Evolutionary conservation across 2,888 invertebrate genomes (phyloP).

Genomic region (Unio pictorum): DNA sequence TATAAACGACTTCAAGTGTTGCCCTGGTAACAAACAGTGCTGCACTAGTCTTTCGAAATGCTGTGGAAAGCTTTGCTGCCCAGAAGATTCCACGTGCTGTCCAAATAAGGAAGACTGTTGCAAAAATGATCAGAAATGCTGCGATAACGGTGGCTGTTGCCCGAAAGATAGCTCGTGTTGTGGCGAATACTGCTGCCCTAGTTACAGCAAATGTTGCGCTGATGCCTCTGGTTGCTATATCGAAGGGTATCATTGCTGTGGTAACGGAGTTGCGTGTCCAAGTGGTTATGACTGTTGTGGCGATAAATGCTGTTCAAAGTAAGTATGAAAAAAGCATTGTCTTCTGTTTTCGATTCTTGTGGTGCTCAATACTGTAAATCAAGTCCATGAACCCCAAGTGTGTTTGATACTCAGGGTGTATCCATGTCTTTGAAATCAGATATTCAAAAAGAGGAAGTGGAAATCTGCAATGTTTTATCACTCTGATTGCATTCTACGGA

Average conservation of each 20-base stretch:
- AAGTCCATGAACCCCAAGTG: too few species aligned
- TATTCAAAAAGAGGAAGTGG: too few species aligned
- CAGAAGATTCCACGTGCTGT: constrained; percentile 22
- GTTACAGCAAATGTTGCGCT: constrained; percentile 25
- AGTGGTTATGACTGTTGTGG: constrained; percentile 24
- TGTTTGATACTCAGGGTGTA: too few species aligned
- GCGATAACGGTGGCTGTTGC: constrained; percentile 27
- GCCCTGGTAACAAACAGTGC: constrained; percentile 25
- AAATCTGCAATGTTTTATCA: too few species aligned
- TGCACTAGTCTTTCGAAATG: constrained; percentile 22
- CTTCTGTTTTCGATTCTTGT: too few species aligned
- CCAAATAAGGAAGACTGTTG: constrained; percentile 29
- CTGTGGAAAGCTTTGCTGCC: constrained; percentile 30
- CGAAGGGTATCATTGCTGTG: constrained; percentile 28
- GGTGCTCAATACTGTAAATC: too few species aligned
- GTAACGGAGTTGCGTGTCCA: constrained; percentile 29
- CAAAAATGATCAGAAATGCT: constrained; percentile 21
- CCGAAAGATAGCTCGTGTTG: constrained; percentile 21
- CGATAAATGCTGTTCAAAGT: constrained; percentile 11
- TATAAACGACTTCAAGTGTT: constrained; percentile 26
- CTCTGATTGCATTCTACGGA: too few species aligned
- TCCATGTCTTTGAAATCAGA: too few species aligned
- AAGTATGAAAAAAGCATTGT: too few species aligned
- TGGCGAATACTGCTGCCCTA: constrained; percentile 25
- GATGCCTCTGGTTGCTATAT: constrained; percentile 27